phyloP scores from a whole-genome alignment of 2,888 invertebrate species.

The Drosophila maculinotata region DNA sequence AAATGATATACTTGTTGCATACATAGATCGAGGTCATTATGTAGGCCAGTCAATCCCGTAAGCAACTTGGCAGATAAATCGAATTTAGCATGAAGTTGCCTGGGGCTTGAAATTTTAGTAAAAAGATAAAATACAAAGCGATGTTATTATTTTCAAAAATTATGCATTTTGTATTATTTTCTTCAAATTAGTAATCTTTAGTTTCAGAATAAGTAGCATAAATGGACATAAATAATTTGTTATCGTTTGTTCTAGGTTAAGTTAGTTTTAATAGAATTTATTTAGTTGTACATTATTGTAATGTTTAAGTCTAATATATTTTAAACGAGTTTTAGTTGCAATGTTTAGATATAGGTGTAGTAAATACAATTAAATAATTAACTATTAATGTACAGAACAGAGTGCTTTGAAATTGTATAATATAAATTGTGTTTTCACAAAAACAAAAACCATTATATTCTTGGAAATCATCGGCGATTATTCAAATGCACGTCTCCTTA shows the following conservation, averaged over 20 bases:
- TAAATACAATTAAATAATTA: conserved; percentile 76
- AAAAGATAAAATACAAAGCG: conserved; percentile 35
- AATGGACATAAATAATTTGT: conserved; percentile 57
- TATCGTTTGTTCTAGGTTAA: conserved; percentile 51
- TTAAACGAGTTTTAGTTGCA: conserved; percentile 56
- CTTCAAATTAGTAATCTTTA: conserved; percentile 64
- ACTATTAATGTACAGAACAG: conserved; percentile 72
- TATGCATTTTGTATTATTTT: conserved; percentile 74
- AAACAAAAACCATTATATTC: background rate
- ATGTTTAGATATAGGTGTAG: conserved; percentile 58
- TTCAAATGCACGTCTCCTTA: conserved; percentile 33
- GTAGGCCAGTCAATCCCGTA: conserved; percentile 16
- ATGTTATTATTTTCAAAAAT: conserved; percentile 67
- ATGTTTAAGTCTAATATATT: conserved; percentile 67
- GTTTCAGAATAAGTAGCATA: conserved; percentile 64
- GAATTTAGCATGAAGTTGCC: conserved; percentile 51
- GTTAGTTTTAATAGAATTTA: conserved; percentile 73
- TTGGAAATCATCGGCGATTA: conserved; percentile 7
- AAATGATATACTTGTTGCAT: conserved; percentile 50
- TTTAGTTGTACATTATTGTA: conserved; percentile 76
- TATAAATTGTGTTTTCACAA: conserved; percentile 16
- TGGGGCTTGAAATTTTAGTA: conserved; percentile 33
- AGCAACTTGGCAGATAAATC: conserved; percentile 52
- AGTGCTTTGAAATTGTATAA: conserved; percentile 50
- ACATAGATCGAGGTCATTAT: conserved; percentile 45